Evolutionary conservation across 2,888 invertebrate species (phyloP).

Genomic region (Nesidiocoris tenuis): DNA sequence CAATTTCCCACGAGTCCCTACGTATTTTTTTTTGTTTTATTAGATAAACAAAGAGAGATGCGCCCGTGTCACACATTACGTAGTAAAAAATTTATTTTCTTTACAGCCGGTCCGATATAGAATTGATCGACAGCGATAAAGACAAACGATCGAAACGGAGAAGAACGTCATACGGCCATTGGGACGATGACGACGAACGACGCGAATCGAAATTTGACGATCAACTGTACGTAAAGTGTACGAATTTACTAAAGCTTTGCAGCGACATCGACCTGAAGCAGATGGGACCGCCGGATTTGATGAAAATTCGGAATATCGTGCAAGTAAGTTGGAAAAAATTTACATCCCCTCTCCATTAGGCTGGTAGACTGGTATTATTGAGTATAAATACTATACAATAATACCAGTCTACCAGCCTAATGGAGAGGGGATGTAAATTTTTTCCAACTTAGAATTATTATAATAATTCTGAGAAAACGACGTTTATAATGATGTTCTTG

Average conservation of each 20-base stretch:
- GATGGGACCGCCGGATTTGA: conserved; percentile 13
- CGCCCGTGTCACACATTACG: no score
- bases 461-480: no score
- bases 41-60: no score
- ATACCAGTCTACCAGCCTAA: no score
- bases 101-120: conserved; percentile 28
- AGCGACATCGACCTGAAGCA: conserved; percentile 22
- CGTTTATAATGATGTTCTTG: no score
- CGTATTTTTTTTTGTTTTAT: no score
- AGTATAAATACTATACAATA: no score
- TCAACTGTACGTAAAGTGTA: conserved; percentile 1
- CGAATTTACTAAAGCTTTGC: conserved; percentile 18
- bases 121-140: conserved; percentile 28
- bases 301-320: conserved; percentile 24
- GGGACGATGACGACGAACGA: conserved; percentile 5
- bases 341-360: no score
- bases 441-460: no score
- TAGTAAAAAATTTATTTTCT: not conserved
- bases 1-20: no score
- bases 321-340: conserved; percentile 22
- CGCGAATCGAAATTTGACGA: not conserved
- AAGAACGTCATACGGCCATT: not conserved
- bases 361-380: no score
- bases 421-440: no score
- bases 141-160: not conserved